Percentiles rank a stretch among this genome's conserved stretches.
Conservation (phyloP, 2,797 vertebrate genomes). For the Morelia viridis region DNA sequence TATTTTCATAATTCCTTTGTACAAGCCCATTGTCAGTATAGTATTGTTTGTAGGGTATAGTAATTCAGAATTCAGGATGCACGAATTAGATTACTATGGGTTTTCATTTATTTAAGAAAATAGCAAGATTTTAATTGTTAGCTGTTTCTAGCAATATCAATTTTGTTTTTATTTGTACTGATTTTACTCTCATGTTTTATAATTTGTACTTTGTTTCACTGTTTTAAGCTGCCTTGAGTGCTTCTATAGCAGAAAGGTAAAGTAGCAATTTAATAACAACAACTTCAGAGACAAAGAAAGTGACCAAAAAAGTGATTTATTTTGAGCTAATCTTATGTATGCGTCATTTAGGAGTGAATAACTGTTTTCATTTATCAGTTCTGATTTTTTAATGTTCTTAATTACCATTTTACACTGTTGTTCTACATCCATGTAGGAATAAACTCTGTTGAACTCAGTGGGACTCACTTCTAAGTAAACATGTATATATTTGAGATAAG, state of each 20-base stretch:
- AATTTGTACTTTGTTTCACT: too few relatives aligned
- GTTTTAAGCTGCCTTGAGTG: too few relatives aligned
- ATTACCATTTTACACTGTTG: neutral
- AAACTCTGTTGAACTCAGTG: neutral
- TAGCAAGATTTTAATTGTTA: too few relatives aligned
- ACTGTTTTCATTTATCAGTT: neutral
- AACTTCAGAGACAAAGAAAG: neutral
- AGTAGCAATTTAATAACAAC: neutral
- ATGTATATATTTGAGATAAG: neutral
- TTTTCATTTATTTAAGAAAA: too few relatives aligned
- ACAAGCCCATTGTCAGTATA: constrained; percentile 24
- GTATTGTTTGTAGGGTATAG: constrained; percentile 28
- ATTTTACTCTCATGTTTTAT: too few relatives aligned
- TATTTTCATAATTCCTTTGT: neutral
- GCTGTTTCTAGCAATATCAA: too few relatives aligned
- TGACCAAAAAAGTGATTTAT: neutral
- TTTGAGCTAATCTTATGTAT: neutral
- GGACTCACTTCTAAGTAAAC: neutral
- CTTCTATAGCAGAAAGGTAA: neutral
- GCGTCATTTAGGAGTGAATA: neutral
- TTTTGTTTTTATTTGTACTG: too few relatives aligned
- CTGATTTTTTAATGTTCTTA: neutral
- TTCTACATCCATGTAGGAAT: neutral
- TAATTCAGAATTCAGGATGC: neutral
- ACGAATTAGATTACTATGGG: too few relatives aligned